Conservation (phyloP, 2,113 vertebrate species). For the Anseranas semipalmata region DNA sequence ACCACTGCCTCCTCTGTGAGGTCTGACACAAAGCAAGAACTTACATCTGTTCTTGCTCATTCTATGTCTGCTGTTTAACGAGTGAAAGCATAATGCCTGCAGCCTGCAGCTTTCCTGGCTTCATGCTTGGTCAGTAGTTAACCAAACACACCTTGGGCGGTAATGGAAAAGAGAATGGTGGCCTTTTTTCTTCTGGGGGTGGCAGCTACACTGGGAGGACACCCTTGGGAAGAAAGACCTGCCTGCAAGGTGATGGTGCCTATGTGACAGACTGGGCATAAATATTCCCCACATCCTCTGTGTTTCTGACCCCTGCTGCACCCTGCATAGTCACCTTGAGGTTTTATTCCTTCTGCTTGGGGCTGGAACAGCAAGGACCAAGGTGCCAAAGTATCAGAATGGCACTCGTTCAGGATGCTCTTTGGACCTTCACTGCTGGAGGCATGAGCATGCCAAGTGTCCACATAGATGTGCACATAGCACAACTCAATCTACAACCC, state of each 20-base stretch:
- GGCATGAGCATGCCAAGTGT: not conserved
- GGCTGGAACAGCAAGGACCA: not conserved
- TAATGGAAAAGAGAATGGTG: not conserved
- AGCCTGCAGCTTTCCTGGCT: not conserved
- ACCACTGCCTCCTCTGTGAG: accelerated
- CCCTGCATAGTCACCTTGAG: not conserved
- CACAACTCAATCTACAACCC: not conserved
- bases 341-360: not conserved
- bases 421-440: not conserved
- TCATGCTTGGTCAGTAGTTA: not conserved
- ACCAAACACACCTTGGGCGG: not conserved
- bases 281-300: not conserved
- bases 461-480: accelerated
- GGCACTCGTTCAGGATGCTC: not conserved
- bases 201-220: not conserved
- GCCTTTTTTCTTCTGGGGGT: not conserved
- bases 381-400: not conserved
- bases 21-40: not conserved
- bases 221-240: not conserved
- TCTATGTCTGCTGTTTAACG: not conserved
- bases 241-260: not conserved
- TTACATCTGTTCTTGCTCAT: not conserved
- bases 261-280: not conserved
- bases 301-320: not conserved
- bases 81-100: not conserved